Evolutionary conservation across 1,140 invertebrate species (phyloP), one percentile per base, ranked within the genome.

Genomic region (Dreissena polymorpha): DNA sequence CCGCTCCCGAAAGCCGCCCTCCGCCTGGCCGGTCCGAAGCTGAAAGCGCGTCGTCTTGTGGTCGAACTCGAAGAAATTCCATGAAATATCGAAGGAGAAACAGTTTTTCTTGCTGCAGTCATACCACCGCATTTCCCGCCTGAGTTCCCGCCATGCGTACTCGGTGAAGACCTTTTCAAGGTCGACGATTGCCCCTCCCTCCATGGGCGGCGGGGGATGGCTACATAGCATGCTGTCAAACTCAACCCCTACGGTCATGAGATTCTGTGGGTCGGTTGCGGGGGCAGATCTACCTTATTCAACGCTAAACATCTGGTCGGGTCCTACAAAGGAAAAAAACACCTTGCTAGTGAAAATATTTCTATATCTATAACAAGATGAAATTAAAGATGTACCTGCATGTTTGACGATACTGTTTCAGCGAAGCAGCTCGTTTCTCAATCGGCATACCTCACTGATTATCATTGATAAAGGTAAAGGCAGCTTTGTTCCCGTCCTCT

Each of bases 31-130:
- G 0, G 85, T 60, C 23, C 88, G 67, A 10, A 86, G 75, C 60
- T 53, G 74, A 77, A 89, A 89, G 51, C 73, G 86, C 0, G 85
- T 83, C 0, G 88, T 89, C 64, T 83, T 86, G 53, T 89, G 88
- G 21, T 87, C 83, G 69, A 89, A 88, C 67, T 89, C 88, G 60
- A 88, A 89, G 65, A 89, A 89, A 53, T 88, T 89, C 88, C 88
- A 89, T 25, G 87, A 87, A 8, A 89, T 84, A 74, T 89, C 88
- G 71, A 89, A 86, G 53, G 84, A 75, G 55, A 87, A 89, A 67
- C 83, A 85, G 0, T 70, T 70, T 39, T 87, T 79, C 16, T 87
- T 85, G 21, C 88, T 60, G 39, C 87, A 86, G 57, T 87, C 81
- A 39, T 88, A 87, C 85, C 88, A 89, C 13, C 85, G 67, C 16